phyloP scores from a whole-genome alignment of 2,888 invertebrate species.

The Pristionchus japonicus region DNA sequence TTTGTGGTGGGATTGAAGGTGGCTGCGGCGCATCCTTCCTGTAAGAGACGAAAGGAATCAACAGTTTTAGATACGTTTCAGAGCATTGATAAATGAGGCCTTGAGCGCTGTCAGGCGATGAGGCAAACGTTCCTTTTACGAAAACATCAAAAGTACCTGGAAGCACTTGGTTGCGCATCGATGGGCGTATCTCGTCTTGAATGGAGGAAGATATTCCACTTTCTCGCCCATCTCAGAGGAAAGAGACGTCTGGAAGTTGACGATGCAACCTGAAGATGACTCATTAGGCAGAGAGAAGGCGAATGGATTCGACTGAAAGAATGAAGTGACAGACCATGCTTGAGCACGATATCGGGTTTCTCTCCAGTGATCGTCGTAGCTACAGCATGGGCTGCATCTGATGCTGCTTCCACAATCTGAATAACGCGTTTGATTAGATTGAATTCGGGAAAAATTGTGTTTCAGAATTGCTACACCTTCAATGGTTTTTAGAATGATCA shows the following conservation, averaged over 20 bases:
- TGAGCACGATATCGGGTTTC: background rate
- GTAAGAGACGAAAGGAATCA: background rate
- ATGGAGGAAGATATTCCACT: conserved; percentile 17
- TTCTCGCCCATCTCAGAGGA: background rate
- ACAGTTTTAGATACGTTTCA: background rate
- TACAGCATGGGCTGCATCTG: background rate
- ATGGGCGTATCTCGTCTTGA: conserved; percentile 45
- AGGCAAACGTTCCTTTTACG: background rate
- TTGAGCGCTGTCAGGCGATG: too few species aligned
- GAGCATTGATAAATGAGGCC: background rate
- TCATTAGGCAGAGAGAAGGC: background rate
- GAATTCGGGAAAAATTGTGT: background rate
- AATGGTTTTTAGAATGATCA: too few species aligned
- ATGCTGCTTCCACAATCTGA: conserved; percentile 31
- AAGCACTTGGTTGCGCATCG: conserved; percentile 45
- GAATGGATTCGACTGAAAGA: background rate
- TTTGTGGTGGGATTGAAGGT: conserved; percentile 56
- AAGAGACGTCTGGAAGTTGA: conserved; percentile 41
- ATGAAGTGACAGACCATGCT: background rate
- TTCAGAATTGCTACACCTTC: too few species aligned
- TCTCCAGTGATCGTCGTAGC: conserved; percentile 22
- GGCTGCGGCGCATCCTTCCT: conserved; percentile 70
- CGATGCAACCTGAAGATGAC: conserved; percentile 32
- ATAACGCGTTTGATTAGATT: too few species aligned
- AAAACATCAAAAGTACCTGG: background rate